phyloP scores from a whole-genome alignment of 2,888 invertebrate species.

The Drosophila neotestacea region DNA sequence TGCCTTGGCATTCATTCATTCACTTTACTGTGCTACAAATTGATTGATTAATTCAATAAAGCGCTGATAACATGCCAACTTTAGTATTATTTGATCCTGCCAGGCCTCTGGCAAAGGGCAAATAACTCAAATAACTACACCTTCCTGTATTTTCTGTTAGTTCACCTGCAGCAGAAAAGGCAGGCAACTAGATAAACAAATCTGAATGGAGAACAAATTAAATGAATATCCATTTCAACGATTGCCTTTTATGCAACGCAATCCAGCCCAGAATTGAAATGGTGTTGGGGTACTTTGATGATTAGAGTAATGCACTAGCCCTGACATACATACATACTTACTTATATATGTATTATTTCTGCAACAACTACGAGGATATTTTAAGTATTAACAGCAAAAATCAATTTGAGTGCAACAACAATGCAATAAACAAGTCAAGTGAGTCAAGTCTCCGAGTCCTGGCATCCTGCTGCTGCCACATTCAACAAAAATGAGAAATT shows the following conservation, averaged over 20 bases:
- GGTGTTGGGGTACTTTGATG: constrained; percentile 33
- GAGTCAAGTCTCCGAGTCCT: background rate
- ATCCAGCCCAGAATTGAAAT: too few relatives aligned
- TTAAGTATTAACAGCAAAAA: constrained; percentile 66
- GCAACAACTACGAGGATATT: constrained; percentile 35
- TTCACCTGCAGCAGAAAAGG: constrained; percentile 21
- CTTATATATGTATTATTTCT: constrained; percentile 4
- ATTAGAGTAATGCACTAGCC: constrained; percentile 74
- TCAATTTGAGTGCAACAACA: constrained; percentile 56
- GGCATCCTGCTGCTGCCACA: constrained; percentile 13
- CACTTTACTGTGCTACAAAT: constrained; percentile 49
- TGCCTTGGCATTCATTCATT: constrained; percentile 40
- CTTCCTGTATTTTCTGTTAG: background rate
- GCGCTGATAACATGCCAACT: constrained; percentile 47
- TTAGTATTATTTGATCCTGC: constrained; percentile 26
- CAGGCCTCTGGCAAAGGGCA: constrained; percentile 16
- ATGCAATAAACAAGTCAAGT: constrained; percentile 37
- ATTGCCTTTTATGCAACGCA: constrained; percentile 62
- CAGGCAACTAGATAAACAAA: constrained; percentile 35
- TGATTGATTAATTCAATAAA: constrained; percentile 77
- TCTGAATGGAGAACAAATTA: constrained; percentile 40
- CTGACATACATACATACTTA: constrained; percentile 19
- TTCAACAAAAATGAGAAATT: constrained; percentile 8
- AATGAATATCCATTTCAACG: constrained; percentile 70
- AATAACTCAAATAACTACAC: constrained; percentile 1